Base-by-base conservation (phyloP, 2,888 invertebrate genomes). In the Nesidiocoris tenuis region DNA sequence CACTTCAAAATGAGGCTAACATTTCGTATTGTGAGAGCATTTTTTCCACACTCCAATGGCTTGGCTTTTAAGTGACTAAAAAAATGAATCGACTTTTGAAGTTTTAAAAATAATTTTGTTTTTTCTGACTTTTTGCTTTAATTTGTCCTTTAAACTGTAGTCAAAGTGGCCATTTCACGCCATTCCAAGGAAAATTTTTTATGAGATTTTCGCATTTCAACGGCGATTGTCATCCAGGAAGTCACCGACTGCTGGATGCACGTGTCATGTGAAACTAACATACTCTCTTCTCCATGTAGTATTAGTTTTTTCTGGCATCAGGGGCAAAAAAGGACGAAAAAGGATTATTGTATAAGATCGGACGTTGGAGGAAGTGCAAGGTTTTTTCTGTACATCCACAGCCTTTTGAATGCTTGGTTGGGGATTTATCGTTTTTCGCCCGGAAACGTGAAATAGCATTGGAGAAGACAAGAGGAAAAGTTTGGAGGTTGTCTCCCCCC, bases 351-450 rank as follows among this genome's bases (percentile, higher is more conserved):
- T 59, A 59, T 3, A 18, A n/a, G 59, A 59, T 59, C 16, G 54
- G 54, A n/a, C n/a, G n/a, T n/a, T n/a, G 22, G 19, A 9, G 65
- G 65, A 65, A 65, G 24, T 24, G 65, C 65, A n/a, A 5, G 24
- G 23, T 65, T 65, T 65, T 65, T 65, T 65, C 17, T n/a, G 16
- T 24, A n/a, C 12, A 65, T 22, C 24, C n/a, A n/a, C n/a, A n/a
- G 24, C 59, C 59, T 5, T n/a, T n/a, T 16, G 18, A 18, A 19
- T 16, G 63, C 2, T 25, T 65, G 9, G 16, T 2, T 7, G 16
- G 25, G 39, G 25, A 65, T 65, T 65, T 65, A 65, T 65, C 39
- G 65, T 21, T 25, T 65, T 25, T 24, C 17, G 23, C 18, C 21
- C 65, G 65, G 65, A 65, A 65, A 24, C 19, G 24, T 9, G 25